Base-by-base conservation (phyloP, 2,797 vertebrate species). In the Arnoldichthys spilopterus region DNA sequence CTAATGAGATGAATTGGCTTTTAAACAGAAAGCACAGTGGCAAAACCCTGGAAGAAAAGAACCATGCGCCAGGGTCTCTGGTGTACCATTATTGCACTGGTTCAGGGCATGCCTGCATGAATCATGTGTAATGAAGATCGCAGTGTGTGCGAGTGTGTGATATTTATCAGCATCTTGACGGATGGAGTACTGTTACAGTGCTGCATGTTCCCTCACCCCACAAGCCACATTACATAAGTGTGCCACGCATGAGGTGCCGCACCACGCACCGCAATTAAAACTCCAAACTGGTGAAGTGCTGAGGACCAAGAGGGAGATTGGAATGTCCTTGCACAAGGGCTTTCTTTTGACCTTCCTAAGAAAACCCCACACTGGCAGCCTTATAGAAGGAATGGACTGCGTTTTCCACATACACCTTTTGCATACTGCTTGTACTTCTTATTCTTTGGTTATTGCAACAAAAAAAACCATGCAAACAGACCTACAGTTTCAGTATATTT, bases 51-150 rank as follows among this genome's bases (percentile, higher is more conserved):
- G 47, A 30, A 61, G 15, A 28, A 8, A 16, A 37, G 58, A 51
- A 61, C 24, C 4, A 16, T 8, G 34, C 37, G 34, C 28, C 54
- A 8, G 18, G 22, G 28, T 82, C 58, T 66, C 76, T 76, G 43
- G 72, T 75, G 76, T 76, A 72, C 72, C 30, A 24, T 76, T 76
- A 30, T 71, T 67, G 58, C 67, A 67, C 24, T 68, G 43, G 20
- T 26, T 72, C 76, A 51, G 72, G 45, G 49, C 69, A 64, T 64
- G 69, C 49, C 43, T 73, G 32, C 28, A 73, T 76, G 61, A 79
- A 79, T 83, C 73, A 76, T 30, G 26, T 67, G 22, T 34, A 73
- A 83, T 79, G 67, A 67, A 72, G 47, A 72, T 73, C 49, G 47
- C 37, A 12, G 74, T 66, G 26, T 40, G 56, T 20, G 4, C 24